Conservation (phyloP, 2,113 vertebrate species). For the Anthoscopus minutus region DNA sequence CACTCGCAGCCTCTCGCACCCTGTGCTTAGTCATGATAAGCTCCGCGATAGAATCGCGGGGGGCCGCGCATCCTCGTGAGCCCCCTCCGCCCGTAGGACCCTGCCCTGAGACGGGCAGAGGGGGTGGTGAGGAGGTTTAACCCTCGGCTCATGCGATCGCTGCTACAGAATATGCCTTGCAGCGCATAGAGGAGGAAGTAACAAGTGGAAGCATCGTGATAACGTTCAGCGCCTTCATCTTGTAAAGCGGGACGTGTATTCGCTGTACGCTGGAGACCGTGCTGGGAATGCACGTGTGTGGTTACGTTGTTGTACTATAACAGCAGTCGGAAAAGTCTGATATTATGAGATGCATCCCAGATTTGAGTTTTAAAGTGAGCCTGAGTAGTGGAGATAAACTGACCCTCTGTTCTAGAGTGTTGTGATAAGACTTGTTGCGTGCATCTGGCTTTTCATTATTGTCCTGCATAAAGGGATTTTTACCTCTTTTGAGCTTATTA, state of each 20-base stretch:
- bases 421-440: background rate
- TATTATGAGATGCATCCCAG: fast-evolving
- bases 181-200: background rate
- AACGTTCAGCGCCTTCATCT: background rate
- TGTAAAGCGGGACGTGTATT: fast-evolving
- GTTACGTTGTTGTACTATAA: fast-evolving
- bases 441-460: background rate
- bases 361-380: background rate
- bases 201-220: background rate
- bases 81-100: background rate
- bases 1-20: background rate
- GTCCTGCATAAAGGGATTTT: fast-evolving
- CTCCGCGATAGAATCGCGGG: background rate
- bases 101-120: background rate
- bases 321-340: too few relatives aligned
- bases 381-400: fast-evolving
- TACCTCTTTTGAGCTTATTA: background rate
- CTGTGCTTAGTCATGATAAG: conserved; percentile 11
- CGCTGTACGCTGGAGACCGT: too few relatives aligned
- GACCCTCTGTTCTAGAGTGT: fast-evolving
- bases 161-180: background rate
- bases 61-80: background rate
- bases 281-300: background rate
- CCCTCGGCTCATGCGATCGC: fast-evolving
- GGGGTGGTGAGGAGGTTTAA: background rate